Conservation (phyloP, 2,797 vertebrate species). For the Mus caroli region DNA sequence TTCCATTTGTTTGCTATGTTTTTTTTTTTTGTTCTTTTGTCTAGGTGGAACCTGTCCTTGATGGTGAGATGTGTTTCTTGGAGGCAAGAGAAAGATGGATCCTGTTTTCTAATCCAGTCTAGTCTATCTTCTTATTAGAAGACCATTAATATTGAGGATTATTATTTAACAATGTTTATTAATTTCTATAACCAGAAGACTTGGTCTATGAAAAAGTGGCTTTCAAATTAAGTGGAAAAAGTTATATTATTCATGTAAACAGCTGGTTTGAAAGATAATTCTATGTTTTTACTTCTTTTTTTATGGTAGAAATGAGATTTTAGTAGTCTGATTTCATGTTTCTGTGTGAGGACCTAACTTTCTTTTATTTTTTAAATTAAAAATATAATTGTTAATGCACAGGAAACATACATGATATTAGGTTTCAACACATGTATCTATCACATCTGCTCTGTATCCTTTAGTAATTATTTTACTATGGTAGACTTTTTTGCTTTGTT, state of each 20-base stretch:
- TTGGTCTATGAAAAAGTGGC: background rate
- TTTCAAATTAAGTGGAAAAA: slow-evolving; percentile 45
- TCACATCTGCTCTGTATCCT: background rate
- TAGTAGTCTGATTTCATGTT: background rate
- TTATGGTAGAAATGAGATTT: background rate
- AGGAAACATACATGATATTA: background rate
- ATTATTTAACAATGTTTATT: background rate
- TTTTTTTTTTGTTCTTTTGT: too few relatives aligned
- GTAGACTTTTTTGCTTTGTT: too few relatives aligned
- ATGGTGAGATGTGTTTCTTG: background rate
- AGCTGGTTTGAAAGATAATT: background rate
- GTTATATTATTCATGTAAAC: background rate
- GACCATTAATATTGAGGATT: background rate
- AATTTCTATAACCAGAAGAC: background rate
- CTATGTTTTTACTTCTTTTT: background rate
- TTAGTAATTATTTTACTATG: too few relatives aligned
- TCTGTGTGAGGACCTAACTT: background rate
- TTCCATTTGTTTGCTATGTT: background rate
- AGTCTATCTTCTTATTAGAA: background rate
- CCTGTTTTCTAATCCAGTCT: background rate
- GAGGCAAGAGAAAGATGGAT: background rate
- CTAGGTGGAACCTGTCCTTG: background rate
- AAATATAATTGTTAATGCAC: background rate
- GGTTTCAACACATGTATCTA: background rate
- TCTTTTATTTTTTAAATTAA: background rate